Conservation (phyloP, 2,888 invertebrate genomes). For the Nasonia oneida region DNA sequence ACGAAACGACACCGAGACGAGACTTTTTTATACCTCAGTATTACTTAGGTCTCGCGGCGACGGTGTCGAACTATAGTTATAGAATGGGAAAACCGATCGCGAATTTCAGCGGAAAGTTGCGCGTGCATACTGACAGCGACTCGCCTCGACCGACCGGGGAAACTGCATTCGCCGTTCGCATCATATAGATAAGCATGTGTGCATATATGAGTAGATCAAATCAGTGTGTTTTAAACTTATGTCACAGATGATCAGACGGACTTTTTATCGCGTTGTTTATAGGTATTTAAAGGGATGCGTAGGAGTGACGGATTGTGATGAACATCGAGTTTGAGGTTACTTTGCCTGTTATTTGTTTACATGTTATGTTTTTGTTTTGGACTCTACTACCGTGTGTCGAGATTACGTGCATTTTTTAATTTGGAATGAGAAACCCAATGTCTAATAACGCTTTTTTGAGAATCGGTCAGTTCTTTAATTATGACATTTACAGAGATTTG, state of each 20-base stretch:
- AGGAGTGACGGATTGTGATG: background rate
- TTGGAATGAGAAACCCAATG: too few relatives aligned
- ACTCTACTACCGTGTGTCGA: background rate
- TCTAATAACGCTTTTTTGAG: too few relatives aligned
- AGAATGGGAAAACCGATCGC: conserved; percentile 30
- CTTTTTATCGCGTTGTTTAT: background rate
- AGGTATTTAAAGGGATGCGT: background rate
- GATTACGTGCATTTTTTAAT: background rate
- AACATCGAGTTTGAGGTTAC: background rate
- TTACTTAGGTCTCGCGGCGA: background rate
- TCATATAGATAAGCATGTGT: background rate
- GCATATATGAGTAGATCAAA: background rate
- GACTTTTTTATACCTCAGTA: conserved; percentile 20
- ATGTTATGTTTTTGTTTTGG: background rate
- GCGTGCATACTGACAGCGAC: background rate
- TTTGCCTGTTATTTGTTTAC: conserved; percentile 5
- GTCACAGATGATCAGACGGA: background rate
- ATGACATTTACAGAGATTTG: too few relatives aligned
- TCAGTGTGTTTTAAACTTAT: background rate
- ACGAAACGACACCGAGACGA: conserved; percentile 11
- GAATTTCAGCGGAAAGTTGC: conserved; percentile 29
- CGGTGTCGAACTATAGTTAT: background rate
- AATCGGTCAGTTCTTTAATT: too few relatives aligned
- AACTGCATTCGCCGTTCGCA: background rate
- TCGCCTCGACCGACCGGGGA: background rate